Evolutionary conservation across 2,888 invertebrate genomes (phyloP).

Genomic region (Himalopsyche anomala): DNA sequence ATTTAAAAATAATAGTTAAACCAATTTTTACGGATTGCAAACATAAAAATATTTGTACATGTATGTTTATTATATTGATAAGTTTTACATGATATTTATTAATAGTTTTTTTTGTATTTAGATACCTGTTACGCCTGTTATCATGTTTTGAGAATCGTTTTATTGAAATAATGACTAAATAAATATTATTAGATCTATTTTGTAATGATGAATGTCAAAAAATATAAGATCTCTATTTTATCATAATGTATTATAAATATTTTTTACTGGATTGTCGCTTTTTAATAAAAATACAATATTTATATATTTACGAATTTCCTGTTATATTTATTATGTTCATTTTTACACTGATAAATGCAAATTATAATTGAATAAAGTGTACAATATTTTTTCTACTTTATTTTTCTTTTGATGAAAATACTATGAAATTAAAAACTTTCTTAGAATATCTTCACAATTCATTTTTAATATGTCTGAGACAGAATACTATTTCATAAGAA

Average conservation of each 20-base stretch:
- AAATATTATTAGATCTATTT: background rate
- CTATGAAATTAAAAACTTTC: too few relatives aligned
- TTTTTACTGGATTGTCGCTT: background rate
- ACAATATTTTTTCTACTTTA: background rate
- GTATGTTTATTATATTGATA: too few relatives aligned
- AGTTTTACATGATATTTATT: too few relatives aligned
- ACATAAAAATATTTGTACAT: too few relatives aligned
- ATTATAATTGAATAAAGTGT: background rate
- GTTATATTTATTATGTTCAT: background rate
- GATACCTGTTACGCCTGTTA: background rate
- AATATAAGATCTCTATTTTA: conserved; percentile 23
- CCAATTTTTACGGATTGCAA: too few relatives aligned
- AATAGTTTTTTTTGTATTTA: too few relatives aligned
- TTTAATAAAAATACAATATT: background rate
- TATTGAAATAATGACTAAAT: background rate
- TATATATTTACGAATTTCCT: background rate
- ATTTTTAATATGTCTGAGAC: too few relatives aligned
- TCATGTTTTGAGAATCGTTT: background rate
- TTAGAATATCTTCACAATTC: too few relatives aligned
- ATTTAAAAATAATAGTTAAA: too few relatives aligned
- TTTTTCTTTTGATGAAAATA: too few relatives aligned
- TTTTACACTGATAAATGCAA: conserved; percentile 12
- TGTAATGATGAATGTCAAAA: conserved; percentile 14
- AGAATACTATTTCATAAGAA: too few relatives aligned
- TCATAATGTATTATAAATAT: conserved; percentile 17